Evolutionary conservation across 2,888 invertebrate species (phyloP), one percentile per base, ranked within the genome.

Genomic region (Stramonita haemastoma): DNA sequence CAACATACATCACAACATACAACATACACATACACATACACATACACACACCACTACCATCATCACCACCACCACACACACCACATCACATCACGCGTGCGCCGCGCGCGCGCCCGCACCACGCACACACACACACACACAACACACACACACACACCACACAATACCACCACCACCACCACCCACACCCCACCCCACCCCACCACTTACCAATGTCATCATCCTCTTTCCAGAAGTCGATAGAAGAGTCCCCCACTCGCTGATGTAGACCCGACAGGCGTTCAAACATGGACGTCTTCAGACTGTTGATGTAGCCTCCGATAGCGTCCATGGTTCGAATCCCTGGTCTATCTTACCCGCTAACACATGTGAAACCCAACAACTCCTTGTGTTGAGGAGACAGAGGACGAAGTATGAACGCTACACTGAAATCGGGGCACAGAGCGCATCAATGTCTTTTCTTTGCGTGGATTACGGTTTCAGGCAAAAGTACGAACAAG

Each of bases 221-320:
- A 32, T 81, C 84, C 57, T 88, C 88, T 22, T 34, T 56, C 84
- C 88, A 88, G 46, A 84, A 88, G 22, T 88, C 84, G 11, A 32
- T 34, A 19, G 83, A 77, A 6, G 88, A 88, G n/a, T 84, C 88
- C 15, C 84, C 88, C 26, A 87, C 87, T 22, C 73, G 79, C 57
- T 87, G 87, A 34, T 87, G 87, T 15, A 87, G 81, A 13, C 87
- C 87, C 5, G 87, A 87, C 87, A 87, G 87, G 15, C 87, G 26
- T 29, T 87, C 87, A 17, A 87, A 11, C 87, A 87, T 32, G 0
- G 79, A 73, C 32, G 79, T 26, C 77, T 79, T 77, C 70, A 87
- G 57, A 19, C 32, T 77, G 32, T n/a, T 73, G 81, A 87, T 87
- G 81, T 87, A 87, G 36, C 81, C 87, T 13, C 87, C 87, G 8